phyloP scores from a whole-genome alignment of 2,113 vertebrate species.

The Rhinopomastus cyanomelas region DNA sequence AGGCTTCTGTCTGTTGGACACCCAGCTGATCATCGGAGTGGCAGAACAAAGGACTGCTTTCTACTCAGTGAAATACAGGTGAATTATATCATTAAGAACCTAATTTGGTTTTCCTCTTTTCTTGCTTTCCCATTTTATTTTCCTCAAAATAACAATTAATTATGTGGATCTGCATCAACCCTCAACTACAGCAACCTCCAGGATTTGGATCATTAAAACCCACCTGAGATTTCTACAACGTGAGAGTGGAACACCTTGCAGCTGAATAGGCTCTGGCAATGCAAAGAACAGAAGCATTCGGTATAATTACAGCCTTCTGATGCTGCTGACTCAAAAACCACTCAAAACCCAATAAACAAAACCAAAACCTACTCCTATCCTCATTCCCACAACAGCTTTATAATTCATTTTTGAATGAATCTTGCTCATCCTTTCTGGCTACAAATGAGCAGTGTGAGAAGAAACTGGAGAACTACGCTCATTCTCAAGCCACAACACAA shows the following conservation, averaged over 20 bases:
- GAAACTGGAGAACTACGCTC: neutral
- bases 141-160: neutral
- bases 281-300: neutral
- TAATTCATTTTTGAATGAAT: neutral
- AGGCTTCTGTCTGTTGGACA: neutral
- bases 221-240: neutral
- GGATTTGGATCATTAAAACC: neutral
- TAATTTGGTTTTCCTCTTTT: neutral
- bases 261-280: neutral
- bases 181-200: neutral
- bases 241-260: neutral
- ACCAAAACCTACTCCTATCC: neutral
- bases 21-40: neutral
- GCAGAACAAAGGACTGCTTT: neutral
- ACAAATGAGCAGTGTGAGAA: neutral
- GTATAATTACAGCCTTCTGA: neutral
- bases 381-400: neutral
- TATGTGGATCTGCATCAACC: neutral
- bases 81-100: neutral
- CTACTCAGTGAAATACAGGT: neutral
- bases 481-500: neutral
- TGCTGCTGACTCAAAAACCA: neutral
- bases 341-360: neutral
- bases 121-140: neutral
- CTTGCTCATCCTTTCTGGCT: neutral